A percentile compares a stretch with the other conserved stretches of the same genome.
Conservation (phyloP, 1,140 invertebrate species). For the Zaprionus ghesquierei region DNA sequence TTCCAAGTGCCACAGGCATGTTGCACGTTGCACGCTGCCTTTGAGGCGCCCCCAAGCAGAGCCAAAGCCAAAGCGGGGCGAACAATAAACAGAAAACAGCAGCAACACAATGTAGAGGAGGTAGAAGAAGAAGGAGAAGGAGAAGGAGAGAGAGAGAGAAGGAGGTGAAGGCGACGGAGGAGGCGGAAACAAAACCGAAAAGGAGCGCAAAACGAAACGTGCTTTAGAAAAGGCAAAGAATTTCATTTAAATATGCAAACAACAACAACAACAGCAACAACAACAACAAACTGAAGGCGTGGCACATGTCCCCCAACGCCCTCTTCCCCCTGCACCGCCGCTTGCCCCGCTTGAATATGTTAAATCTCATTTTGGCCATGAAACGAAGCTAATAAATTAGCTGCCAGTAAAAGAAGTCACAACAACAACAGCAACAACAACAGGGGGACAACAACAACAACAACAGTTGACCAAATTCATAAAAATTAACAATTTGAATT, state of each 20-base stretch:
- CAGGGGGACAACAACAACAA: neutral
- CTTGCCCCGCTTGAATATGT: constrained; percentile 6
- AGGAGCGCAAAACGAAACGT: neutral
- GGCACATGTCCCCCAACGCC: neutral
- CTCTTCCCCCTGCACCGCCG: neutral
- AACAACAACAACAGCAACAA: neutral
- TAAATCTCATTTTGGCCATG: constrained; percentile 20
- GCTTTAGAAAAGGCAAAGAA: neutral
- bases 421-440: neutral
- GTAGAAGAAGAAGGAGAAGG: neutral
- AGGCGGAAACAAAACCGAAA: neutral
- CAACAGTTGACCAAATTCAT: constrained; percentile 27
- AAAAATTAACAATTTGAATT: constrained; percentile 39
- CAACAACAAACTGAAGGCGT: neutral
- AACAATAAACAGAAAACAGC: constrained; percentile 4
- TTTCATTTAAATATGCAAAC: constrained; percentile 4
- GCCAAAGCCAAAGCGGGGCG: neutral
- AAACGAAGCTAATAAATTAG: constrained; percentile 41
- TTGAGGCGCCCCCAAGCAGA: constrained; percentile 4
- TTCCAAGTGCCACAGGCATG: neutral
- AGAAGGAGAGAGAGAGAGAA: neutral
- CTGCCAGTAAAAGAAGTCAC: neutral
- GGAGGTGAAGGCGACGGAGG: neutral
- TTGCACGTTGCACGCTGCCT: neutral
- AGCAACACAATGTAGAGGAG: neutral